These are phyloP conservation scores for Protaetia brevitarsis DNA, from an alignment of 1,140 invertebrate species.

Conservation along the genomic window DNA sequence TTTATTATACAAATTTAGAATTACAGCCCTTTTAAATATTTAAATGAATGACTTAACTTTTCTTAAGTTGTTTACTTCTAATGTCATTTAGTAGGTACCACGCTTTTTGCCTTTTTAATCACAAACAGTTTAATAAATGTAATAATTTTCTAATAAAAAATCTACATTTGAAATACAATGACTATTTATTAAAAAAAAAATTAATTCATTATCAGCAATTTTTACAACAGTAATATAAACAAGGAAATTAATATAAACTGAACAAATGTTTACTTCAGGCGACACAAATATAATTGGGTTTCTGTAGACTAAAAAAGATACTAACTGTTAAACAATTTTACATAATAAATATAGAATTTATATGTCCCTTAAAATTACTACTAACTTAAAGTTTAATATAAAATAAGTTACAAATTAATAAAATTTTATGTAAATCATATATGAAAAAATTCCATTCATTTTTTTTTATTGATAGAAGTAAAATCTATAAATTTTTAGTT, in stretches of 20 bases:
- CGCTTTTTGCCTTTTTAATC: too few relatives aligned
- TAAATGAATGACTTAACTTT: too few relatives aligned
- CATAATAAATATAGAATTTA: not conserved
- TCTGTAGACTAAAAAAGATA: not conserved
- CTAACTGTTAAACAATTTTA: not conserved
- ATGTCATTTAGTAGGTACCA: too few relatives aligned
- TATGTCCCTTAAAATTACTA: not conserved
- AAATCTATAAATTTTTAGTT: not conserved
- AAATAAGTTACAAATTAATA: not conserved
- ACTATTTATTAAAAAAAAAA: conserved; percentile 1
- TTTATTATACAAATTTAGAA: too few relatives aligned
- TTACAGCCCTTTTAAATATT: too few relatives aligned
- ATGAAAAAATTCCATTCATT: not conserved
- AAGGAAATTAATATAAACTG: not conserved
- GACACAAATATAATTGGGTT: not conserved
- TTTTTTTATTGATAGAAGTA: not conserved
- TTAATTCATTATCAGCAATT: not conserved
- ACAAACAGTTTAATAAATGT: not conserved
- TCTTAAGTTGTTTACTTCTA: too few relatives aligned
- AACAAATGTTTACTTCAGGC: not conserved
- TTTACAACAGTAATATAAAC: not conserved
- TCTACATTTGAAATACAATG: not conserved
- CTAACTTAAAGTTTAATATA: not conserved
- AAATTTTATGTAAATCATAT: not conserved
- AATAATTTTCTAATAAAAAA: not conserved